A percentile compares a stretch with the other conserved stretches of the same genome.
phyloP scores from a whole-genome alignment of 2,888 invertebrate genomes.

The Tiphia femorata region DNA sequence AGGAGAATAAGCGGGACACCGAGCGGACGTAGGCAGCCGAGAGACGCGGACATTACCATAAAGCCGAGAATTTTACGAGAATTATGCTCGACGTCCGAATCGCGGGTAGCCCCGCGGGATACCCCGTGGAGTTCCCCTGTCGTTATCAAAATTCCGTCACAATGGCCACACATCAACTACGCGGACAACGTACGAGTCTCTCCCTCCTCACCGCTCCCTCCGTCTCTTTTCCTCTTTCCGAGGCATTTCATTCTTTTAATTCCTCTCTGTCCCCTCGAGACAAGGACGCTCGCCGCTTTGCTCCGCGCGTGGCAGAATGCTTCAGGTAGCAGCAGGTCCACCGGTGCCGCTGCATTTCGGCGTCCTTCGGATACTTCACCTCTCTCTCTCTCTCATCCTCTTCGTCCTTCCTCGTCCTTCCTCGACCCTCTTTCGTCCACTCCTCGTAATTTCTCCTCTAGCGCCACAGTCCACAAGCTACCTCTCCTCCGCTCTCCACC shows the following conservation, averaged over 20 bases:
- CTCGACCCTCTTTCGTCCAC: not conserved
- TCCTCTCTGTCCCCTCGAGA: not conserved
- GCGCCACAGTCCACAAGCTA: not conserved
- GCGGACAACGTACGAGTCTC: conserved; percentile 25
- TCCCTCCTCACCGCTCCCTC: conserved; percentile 4
- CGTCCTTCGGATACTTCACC: not conserved
- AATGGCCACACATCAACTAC: conserved; percentile 56
- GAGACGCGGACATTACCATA: conserved; percentile 61
- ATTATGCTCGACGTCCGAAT: conserved; percentile 56
- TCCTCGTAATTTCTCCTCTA: not conserved
- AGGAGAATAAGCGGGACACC: too few species aligned
- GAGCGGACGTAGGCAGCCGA: conserved; percentile 28
- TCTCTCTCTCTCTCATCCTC: not conserved
- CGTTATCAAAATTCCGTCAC: conserved; percentile 67
- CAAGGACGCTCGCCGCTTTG: not conserved
- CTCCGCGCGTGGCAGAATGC: too few species aligned
- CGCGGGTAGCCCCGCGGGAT: conserved; percentile 54
- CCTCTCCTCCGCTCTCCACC: not conserved
- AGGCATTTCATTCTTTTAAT: not conserved
- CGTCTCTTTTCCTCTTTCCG: conserved; percentile 9
- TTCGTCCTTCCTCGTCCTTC: not conserved
- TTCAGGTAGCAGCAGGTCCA: too few species aligned
- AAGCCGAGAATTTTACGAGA: conserved; percentile 64
- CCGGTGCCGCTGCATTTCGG: too few species aligned
- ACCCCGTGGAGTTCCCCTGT: conserved; percentile 51